Base-by-base conservation (phyloP, 1,140 invertebrate genomes). In the Macrobrachium nipponense region DNA sequence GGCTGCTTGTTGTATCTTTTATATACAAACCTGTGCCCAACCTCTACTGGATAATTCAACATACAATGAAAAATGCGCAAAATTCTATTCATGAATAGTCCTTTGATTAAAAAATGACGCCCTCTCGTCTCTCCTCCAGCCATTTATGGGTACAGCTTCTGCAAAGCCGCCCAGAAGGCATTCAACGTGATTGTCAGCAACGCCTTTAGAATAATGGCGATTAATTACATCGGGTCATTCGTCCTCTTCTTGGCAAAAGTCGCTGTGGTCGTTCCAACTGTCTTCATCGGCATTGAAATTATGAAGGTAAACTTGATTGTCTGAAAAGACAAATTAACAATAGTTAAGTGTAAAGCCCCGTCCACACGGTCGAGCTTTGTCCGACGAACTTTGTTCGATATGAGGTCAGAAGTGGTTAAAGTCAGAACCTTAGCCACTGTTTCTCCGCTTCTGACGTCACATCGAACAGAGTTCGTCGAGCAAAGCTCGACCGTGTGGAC, bases 191-290 rank as follows among this genome's bases (percentile, higher is more conserved):
- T 98, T 88, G 94, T 95, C 8, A 94, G 93, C 89, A 98, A 99
- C 92, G 95, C 95, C 4, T 90, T 98, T 59, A 94, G 97, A 93
- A 94, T 99, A 82, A 95, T 96, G 15, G 96, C 97, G 0, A 96
- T 99, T 72, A 98, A 99, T 91, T 96, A 96, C 89, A 94, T 98
- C 60, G 97, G 97, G 12, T 97, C 98, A 91, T 98, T 99, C 90
- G 95, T 99, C 72, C 92, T 99, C 10, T 98, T 99, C 90, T 91
- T 99, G 76, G 96, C 96, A 51, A 99, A 99, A 93, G 91, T 64
- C 18, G 95, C 95, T 90, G 95, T 97, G 14, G 96, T 98, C 59
- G 96, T 96, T 14, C 94, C 95, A 0, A 92, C 97, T 59, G 93
- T 96, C 70, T 94, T 97, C 89, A 90, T 93, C 62, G 94, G 94